Evolutionary conservation across 2,113 vertebrate genomes (phyloP), one percentile per base, ranked within the genome.

Genomic region (Morone saxatilis): DNA sequence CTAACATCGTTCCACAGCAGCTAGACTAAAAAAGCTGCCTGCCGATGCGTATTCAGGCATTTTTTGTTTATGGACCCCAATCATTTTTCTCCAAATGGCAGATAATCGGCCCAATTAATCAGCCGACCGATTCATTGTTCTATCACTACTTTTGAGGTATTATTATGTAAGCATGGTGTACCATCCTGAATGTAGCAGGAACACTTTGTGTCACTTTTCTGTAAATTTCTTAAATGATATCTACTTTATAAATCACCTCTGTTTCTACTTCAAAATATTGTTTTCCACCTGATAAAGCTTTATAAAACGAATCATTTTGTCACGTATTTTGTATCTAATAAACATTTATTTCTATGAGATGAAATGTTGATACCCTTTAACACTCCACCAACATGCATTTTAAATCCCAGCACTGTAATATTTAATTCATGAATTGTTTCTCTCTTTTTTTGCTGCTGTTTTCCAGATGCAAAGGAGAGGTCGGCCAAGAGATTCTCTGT

Each of bases 401-500:
- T 47, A 78, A 67, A 51, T 31, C 22, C 17, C n/a, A 17, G 47
- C 10, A 43, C 20, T 56, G 47, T 50, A 13, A 62, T 25, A 25
- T 48, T 41, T 11, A 43, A 71, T 65, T 62, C 41, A 38, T 16
- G 47, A 2, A 31, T 71, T 57, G 20, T 57, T 77, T 65, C 51
- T 25, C 60, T 60, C 20, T 4, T 8, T 74, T 25, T 73, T 31
- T 50, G 14, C 45, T 82, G 50, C 36, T 22, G 14, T 65, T 76
- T 76, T 75, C 56, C 89, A 96, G 96, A 96, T 88, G 92, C 94
- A 13, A 93, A 90, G 0, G 96, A 97, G 87, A 95, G 98, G 60
- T 90, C 91, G 0, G 92, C 96, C 80, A 96, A 86, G 83, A 95
- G 94, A 83, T 99, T 99, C 66, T 95, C 96, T 20, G 94, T 65